Base-by-base conservation (phyloP, 1,140 invertebrate species). In the Dreissena rostriformis region DNA sequence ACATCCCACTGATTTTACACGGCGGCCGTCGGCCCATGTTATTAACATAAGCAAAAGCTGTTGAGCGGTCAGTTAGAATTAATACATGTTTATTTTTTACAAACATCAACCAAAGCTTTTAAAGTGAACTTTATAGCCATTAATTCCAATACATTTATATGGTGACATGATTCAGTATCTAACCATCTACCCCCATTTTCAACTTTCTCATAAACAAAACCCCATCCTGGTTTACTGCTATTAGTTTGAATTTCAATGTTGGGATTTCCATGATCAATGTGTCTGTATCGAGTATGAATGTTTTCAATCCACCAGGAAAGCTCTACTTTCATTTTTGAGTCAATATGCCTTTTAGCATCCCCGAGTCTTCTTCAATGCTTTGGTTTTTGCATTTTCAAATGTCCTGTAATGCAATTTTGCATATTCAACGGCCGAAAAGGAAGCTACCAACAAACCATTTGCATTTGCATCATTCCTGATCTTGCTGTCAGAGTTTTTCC, bases 11-110 rank as follows among this genome's bases (percentile, higher is more conserved):
- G 79, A 80, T 52, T 19, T 61, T 24, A 75, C 52, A 52, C n/a
- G n/a, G n/a, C n/a, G n/a, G n/a, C n/a, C n/a, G n/a, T n/a, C 85
- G 80, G 17, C 85, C 81, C 68, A 86, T 80, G 28, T 86, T 83
- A 26, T 78, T 84, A 0, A 86, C 53, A 24, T 75, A 85, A 26
- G 15, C 52, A n/a, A 85, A 65, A 66, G 70, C 75, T n/a, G 75
- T 85, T 80, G 76, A 55, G 67, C 53, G 72, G 57, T 84, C 82
- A 19, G 57, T 28, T 29, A 76, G 66, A 49, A 77, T 49, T 61
- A n/a, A n/a, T 67, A 85, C 71, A 80, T 80, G 65, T 74, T 80
- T 71, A 70, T n/a, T 79, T 79, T 53, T 52, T 63, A 11, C 72
- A n/a, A 26, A 39, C 19, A 39, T 61, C 8, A 22, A 0, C 24